Conservation (phyloP, 2,888 invertebrate species). For the Petrolisthes manimaculis region DNA sequence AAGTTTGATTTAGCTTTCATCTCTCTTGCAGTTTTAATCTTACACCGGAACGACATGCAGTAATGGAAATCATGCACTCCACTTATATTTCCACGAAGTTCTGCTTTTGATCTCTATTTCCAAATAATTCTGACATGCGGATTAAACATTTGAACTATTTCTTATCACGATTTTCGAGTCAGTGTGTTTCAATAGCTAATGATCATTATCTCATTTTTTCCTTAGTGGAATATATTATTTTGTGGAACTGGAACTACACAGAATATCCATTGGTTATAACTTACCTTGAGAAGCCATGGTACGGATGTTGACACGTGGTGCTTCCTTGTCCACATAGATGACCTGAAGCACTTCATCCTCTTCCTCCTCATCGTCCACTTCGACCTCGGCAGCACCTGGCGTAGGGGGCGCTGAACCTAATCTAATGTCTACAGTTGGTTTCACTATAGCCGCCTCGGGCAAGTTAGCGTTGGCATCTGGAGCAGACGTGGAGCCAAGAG, state of each 20-base stretch:
- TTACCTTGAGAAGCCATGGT: slow-evolving; percentile 17
- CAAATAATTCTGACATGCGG: too few relatives aligned
- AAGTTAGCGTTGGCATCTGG: slow-evolving; percentile 34
- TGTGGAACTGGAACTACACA: background rate
- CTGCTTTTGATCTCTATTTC: too few relatives aligned
- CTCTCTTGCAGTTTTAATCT: too few relatives aligned
- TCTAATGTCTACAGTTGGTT: background rate
- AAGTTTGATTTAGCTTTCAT: too few relatives aligned
- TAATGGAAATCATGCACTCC: too few relatives aligned
- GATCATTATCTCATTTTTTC: too few relatives aligned
- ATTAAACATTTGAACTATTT: too few relatives aligned
- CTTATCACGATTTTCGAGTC: too few relatives aligned
- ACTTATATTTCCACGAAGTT: too few relatives aligned
- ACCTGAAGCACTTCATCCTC: slow-evolving; percentile 49
- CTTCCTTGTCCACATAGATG: slow-evolving; percentile 41
- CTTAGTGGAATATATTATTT: background rate
- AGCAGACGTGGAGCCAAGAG: background rate
- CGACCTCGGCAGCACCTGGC: slow-evolving; percentile 10
- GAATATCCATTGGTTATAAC: background rate
- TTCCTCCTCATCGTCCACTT: slow-evolving; percentile 39
- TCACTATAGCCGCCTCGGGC: background rate
- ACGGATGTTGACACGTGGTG: slow-evolving; percentile 12
- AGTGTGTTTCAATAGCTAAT: too few relatives aligned
- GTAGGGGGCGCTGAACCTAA: background rate
- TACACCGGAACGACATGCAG: too few relatives aligned